phyloP scores from a whole-genome alignment of 2,888 invertebrate species.

The Drosophila hamatofila region DNA sequence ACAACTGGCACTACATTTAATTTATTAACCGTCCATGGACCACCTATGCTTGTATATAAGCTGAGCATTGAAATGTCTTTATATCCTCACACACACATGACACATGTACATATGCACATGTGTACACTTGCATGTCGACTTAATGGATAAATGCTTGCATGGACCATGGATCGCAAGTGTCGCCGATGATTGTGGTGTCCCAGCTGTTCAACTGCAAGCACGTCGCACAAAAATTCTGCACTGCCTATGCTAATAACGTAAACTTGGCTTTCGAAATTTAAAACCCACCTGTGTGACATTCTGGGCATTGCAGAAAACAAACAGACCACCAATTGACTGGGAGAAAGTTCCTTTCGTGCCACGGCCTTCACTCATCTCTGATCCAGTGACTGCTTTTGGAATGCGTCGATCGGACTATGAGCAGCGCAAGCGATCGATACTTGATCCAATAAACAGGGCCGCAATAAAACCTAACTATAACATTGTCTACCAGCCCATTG shows the following conservation, averaged over 20 bases:
- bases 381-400: constrained; percentile 94
- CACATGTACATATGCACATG: constrained; percentile 12
- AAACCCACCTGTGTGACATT: constrained; percentile 69
- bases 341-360: constrained; percentile 95
- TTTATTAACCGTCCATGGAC: constrained; percentile 25
- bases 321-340: constrained; percentile 91
- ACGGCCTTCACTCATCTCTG: constrained; percentile 93
- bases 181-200: constrained; percentile 51
- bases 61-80: constrained; percentile 15
- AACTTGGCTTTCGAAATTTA: constrained; percentile 61
- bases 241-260: constrained; percentile 39
- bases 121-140: constrained; percentile 21
- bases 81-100: constrained; percentile 2
- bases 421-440: constrained; percentile 84
- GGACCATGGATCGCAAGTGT: constrained; percentile 22
- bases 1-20: constrained; percentile 7
- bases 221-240: constrained; percentile 28
- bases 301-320: constrained; percentile 84
- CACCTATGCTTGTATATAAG: constrained; percentile 45
- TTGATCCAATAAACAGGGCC: constrained; percentile 87
- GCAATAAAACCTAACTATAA: constrained; percentile 88
- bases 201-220: constrained; percentile 42
- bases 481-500: constrained; percentile 87
- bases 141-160: constrained; percentile 17
- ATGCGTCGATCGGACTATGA: constrained; percentile 86